Evolutionary conservation across 2,888 invertebrate genomes (phyloP).

Genomic region (Electrophaes corylata): DNA sequence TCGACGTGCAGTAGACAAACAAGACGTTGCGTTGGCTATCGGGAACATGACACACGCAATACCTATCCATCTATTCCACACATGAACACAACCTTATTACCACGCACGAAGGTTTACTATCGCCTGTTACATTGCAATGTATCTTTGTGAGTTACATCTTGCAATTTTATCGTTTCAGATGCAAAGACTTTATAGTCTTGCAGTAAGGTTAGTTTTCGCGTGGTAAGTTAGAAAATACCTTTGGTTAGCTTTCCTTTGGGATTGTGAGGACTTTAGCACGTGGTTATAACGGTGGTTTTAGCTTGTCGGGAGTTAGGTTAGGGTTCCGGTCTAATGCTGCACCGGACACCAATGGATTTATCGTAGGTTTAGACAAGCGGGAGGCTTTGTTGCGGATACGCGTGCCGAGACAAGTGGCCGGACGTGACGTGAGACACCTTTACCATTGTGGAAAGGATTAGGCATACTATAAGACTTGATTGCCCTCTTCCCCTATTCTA

Average conservation of each 20-base stretch:
- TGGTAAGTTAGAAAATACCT: neutral
- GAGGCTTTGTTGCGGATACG: slow-evolving; percentile 69
- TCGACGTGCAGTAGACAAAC: slow-evolving; percentile 46
- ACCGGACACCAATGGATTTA: slow-evolving; percentile 71
- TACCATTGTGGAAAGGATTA: slow-evolving; percentile 15
- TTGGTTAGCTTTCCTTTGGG: neutral
- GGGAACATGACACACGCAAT: slow-evolving; percentile 33
- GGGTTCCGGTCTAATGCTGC: slow-evolving; percentile 48
- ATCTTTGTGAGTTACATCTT: neutral
- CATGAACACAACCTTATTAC: slow-evolving; percentile 2
- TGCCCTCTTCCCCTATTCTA: neutral
- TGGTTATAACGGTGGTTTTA: slow-evolving; percentile 9
- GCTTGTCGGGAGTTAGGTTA: slow-evolving; percentile 28
- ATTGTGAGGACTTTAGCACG: slow-evolving; percentile 1
- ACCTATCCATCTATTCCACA: neutral
- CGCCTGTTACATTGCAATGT: neutral
- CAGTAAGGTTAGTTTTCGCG: slow-evolving; percentile 2
- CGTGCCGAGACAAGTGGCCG: slow-evolving; percentile 36
- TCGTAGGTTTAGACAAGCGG: slow-evolving; percentile 67
- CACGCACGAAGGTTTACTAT: neutral
- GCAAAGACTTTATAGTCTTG: neutral
- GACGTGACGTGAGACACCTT: slow-evolving; percentile 12
- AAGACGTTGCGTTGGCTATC: slow-evolving; percentile 38
- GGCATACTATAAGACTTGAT: neutral
- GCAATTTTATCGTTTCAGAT: slow-evolving; percentile 3